These are phyloP conservation scores for Vanacampus margaritifer DNA, from an alignment of 2,113 vertebrate species.

Conservation along the genomic window DNA sequence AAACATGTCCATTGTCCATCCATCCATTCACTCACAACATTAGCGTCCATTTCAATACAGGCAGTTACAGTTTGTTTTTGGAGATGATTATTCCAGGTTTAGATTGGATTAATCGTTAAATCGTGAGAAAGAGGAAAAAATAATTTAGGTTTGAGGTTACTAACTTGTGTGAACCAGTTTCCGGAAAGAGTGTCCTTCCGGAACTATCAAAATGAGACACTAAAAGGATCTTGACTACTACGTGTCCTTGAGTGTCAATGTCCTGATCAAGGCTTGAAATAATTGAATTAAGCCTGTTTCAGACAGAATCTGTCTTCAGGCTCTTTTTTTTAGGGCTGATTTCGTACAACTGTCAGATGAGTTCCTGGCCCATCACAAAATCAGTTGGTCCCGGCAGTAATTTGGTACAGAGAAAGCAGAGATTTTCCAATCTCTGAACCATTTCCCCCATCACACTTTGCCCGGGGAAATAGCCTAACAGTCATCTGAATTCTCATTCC, in stretches of 20 bases:
- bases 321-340: neutral
- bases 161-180: neutral
- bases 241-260: neutral
- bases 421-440: neutral
- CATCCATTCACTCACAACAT: conserved; percentile 17
- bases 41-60: neutral
- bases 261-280: neutral
- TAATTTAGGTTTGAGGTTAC: neutral
- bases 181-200: neutral
- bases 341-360: no score
- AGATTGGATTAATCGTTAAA: conserved; percentile 6
- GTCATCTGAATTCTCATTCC: neutral
- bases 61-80: neutral
- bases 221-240: neutral
- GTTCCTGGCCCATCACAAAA: neutral
- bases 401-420: neutral
- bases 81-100: conserved; percentile 22
- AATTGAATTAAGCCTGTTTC: neutral
- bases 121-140: neutral
- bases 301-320: neutral
- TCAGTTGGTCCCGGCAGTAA: neutral
- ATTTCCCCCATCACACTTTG: no score
- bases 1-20: conserved; percentile 16
- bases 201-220: no score
- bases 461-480: neutral